Evolutionary conservation across 2,113 vertebrate genomes (phyloP), one percentile per base, ranked within the genome.

Genomic region (Notothenia rossii): DNA sequence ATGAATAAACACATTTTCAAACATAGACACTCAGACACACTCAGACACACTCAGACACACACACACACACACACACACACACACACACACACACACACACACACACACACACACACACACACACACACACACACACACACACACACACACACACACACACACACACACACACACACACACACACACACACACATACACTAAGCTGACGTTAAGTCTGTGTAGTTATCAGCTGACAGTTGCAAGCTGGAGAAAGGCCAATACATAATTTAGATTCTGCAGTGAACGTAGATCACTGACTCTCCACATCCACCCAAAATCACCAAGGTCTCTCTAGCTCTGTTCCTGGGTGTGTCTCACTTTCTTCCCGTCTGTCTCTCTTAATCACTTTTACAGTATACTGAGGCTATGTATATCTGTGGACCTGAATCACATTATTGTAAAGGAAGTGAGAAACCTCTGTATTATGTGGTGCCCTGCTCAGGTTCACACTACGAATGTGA

Each of bases 231-330:
- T 90, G 77, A 90, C 86, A 87, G 89, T 83, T 84, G 81, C 79
- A 72, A 83, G 81, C 77, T 84, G 87, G 49, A 91, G 81, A 89
- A 84, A 72, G 55, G 82, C 81, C 82, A 88, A 88, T 92, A 88
- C 93, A 95, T 93, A 79, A 93, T 95, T 95, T 83, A 95, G 83
- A 93, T 85, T 95, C 88, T 93, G 91, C 94, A 92, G 90, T 90
- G 86, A 92, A 93, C 68, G 69, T 84, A 92, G 89, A 93, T 94
- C 86, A 88, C 61, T 51, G 68, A 72, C 72, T 87, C 76, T 86
- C 80, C 49, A 86, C 75, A 84, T 81, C 73, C 72, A 80, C 51
- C 72, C 72, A 69, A 83, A 86, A 91, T 67, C 83, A 84, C 65
- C 12, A 70, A 71, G 72, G 56, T 45, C 77, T 54, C 75, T 75